Base-by-base conservation (phyloP, 1,140 invertebrate species). In the Bombus huntii region DNA sequence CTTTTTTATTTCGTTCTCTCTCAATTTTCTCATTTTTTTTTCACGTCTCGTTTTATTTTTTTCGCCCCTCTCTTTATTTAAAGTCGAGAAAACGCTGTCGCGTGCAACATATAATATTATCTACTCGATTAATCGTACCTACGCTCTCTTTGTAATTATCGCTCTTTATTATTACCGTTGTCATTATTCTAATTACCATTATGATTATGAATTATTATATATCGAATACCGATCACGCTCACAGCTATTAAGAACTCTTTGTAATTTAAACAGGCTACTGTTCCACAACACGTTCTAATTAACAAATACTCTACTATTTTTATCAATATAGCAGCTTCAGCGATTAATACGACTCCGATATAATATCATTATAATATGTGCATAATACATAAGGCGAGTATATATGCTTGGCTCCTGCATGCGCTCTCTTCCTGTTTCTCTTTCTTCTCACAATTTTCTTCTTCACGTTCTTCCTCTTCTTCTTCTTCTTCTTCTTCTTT, bases 341-440 rank as follows among this genome's bases (percentile, higher is more conserved):
- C 77, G 77, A 74, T 87, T 76, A 31, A 86, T 76, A 66, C 44
- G 25, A 70, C 65, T 70, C 65, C 9, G 31, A 85, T 78, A 62
- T 73, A 70, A 75, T 37, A 81, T 47, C 57, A 70, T 73, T 66
- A 75, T 87, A 83, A 71, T 83, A 87, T 87, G 82, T 84, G 85
- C 81, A 85, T 87, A 44, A 39, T 76, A 77, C 74, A 78, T 86
- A 87, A 85, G 81, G 87, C 88, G 88, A 89, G 85, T 88, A 90
- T 85, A 80, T 85, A 84, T 87, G 89, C 89, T 90, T 90, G 89
- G 87, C 80, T 85, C 87, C 89, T 83, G 89, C 87, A 90, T 90
- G 87, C 76, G 77, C 87, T 65, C 76, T 85, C 79, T 73, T 53
- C 65, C 53, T 83, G 28, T 88, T 81, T 66, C 53, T 57, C 62